Base-by-base conservation (phyloP, 2,888 invertebrate species). In the Copidosoma aretas region DNA sequence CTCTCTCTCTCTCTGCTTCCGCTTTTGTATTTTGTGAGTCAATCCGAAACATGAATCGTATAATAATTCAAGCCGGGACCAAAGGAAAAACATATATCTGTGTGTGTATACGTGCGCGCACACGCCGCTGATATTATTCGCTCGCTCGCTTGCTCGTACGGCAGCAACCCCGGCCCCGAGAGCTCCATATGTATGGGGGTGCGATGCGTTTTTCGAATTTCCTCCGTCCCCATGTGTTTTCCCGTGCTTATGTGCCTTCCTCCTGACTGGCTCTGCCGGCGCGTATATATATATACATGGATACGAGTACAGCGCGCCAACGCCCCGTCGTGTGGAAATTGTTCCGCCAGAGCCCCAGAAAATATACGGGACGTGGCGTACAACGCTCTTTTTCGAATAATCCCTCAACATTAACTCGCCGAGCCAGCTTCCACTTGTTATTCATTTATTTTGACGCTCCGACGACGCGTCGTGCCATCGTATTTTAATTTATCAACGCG, bases 1-100 rank as follows among this genome's bases (percentile, higher is more conserved):
- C 79, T 77, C 76, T 78, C 60, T 59, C 54, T 32, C 32, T 32
- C 32, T 32, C 32, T 32, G 3, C 52, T 78, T 81, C 79, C 80
- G 81, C 79, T 81, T 82, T 82, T 81, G 79, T 82, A 78, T 80
- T 83, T 83, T 83, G 83, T 83, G 78, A 83, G 83, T 83, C 83
- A 83, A 83, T 83, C 78, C 79, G 79, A 82, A 82, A 83, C 83
- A 83, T 83, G 82, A 83, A 82, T 82, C 81, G 81, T 82, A 82
- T 80, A 82, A 82, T 83, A 83, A 83, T 83, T 83, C 82, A 81
- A 32, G 77, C 77, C 75, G 74, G 76, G 75, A 77, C 77, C 77
- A 78, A 80, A 82, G 79, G 79, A 82, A 81, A 77, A 82, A 81
- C 79, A 82, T 78, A 49, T 62, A 41, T 76, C n/a, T n/a, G n/a